A percentile compares a stretch with the other conserved stretches of the same genome.
phyloP scores from a whole-genome alignment of 2,797 vertebrate genomes.

The Uromys caudimaculatus region DNA sequence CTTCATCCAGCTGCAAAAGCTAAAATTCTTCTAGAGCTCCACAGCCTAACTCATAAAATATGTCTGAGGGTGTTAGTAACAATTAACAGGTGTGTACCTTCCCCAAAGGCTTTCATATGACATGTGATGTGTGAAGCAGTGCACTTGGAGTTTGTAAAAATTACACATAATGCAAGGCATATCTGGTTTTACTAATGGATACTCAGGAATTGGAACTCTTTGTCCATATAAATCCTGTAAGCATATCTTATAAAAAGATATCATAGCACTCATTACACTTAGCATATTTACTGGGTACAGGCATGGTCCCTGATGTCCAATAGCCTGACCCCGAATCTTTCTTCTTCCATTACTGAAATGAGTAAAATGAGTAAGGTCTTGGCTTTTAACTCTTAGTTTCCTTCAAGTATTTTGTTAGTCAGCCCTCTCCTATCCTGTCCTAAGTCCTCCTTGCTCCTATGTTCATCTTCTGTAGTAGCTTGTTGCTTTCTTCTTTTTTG shows the following conservation, averaged over 20 bases:
- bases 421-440: neutral
- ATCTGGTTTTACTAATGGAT: conserved; percentile 65
- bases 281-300: neutral
- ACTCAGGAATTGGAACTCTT: conserved; percentile 59
- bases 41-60: conserved; percentile 82
- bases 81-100: conserved; percentile 86
- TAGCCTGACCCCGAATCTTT: neutral
- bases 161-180: conserved; percentile 74
- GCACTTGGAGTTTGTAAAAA: conserved; percentile 69
- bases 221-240: neutral
- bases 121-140: conserved; percentile 78
- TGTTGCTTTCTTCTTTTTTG: neutral
- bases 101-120: conserved; percentile 81
- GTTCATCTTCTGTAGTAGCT: neutral
- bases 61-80: conserved; percentile 86
- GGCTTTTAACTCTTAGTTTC: conserved; percentile 1
- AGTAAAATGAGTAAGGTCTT: conserved; percentile 37
- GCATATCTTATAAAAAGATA: neutral
- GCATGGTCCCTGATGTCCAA: neutral
- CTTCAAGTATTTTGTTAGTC: neutral
- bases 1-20: conserved; percentile 83
- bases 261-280: neutral
- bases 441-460: neutral
- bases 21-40: conserved; percentile 77
- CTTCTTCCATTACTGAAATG: neutral